Evolutionary conservation across 2,797 vertebrate genomes (phyloP).

Genomic region (Sebastes aleutianus): DNA sequence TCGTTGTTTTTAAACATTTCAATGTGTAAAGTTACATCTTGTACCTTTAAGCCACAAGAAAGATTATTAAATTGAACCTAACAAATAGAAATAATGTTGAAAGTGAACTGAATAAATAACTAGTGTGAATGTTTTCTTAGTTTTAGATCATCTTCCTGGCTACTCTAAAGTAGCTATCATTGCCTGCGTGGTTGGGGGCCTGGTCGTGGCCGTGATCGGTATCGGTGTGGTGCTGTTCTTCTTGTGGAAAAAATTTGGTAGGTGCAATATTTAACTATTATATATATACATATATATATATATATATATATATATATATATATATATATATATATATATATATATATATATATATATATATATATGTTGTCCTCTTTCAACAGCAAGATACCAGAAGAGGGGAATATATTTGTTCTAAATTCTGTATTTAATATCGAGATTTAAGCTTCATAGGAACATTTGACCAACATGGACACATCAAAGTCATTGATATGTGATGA

Average conservation of each 20-base stretch:
- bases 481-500: neutral
- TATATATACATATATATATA: no score
- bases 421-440: neutral
- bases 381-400: no score
- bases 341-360: no score
- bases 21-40: no score
- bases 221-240: fast-evolving
- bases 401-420: neutral
- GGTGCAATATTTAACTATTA: no score
- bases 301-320: no score
- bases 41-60: no score
- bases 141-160: neutral
- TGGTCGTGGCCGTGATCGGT: fast-evolving
- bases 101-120: neutral
- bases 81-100: neutral
- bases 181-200: fast-evolving
- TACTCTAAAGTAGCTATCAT: fast-evolving
- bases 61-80: no score
- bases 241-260: no score
- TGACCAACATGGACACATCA: neutral
- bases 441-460: neutral
- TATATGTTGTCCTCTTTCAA: neutral
- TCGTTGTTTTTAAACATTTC: no score
- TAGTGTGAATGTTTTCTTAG: neutral
- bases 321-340: no score